These are phyloP conservation scores for Yponomeuta malinellus DNA, from an alignment of 2,888 invertebrate genomes.

Conservation along the genomic window DNA sequence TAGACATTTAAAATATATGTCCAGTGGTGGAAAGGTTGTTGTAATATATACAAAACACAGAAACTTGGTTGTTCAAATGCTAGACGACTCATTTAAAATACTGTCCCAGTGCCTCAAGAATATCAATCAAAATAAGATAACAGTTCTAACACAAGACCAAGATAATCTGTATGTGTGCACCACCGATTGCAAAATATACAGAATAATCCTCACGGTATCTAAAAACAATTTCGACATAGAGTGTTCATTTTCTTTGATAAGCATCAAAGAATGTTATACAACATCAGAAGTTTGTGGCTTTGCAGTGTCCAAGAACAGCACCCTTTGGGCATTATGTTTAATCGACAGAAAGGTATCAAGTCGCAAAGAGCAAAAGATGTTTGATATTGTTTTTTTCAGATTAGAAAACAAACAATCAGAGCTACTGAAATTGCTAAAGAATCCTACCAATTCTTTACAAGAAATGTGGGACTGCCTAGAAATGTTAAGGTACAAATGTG, in stretches of 20 bases:
- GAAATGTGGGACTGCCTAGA: conserved; percentile 54
- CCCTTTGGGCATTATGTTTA: conserved; percentile 37
- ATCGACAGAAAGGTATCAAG: conserved; percentile 39
- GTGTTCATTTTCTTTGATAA: conserved; percentile 29
- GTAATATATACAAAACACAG: conserved; percentile 53
- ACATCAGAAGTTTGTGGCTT: conserved; percentile 41
- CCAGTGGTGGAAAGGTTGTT: conserved; percentile 34
- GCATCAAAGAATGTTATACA: conserved; percentile 37
- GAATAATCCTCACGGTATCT: conserved; percentile 28
- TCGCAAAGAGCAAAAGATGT: conserved; percentile 39
- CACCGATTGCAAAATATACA: conserved; percentile 44
- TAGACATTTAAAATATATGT: conserved; percentile 31
- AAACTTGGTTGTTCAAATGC: conserved; percentile 44
- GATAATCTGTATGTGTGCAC: conserved; percentile 39
- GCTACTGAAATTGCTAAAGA: conserved; percentile 33
- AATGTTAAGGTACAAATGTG: conserved; percentile 42
- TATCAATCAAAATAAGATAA: conserved; percentile 53
- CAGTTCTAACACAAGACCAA: conserved; percentile 32
- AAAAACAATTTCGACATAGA: conserved; percentile 26
- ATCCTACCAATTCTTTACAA: conserved; percentile 42
- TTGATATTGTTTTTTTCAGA: conserved; percentile 42
- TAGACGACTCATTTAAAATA: conserved; percentile 37
- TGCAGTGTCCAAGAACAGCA: conserved; percentile 39
- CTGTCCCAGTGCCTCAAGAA: conserved; percentile 41
- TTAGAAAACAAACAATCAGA: conserved; percentile 27